A percentile compares a stretch with the other conserved stretches of the same genome.
Conservation (phyloP, 2,888 invertebrate species). For the Allophyes oxyacanthae region DNA sequence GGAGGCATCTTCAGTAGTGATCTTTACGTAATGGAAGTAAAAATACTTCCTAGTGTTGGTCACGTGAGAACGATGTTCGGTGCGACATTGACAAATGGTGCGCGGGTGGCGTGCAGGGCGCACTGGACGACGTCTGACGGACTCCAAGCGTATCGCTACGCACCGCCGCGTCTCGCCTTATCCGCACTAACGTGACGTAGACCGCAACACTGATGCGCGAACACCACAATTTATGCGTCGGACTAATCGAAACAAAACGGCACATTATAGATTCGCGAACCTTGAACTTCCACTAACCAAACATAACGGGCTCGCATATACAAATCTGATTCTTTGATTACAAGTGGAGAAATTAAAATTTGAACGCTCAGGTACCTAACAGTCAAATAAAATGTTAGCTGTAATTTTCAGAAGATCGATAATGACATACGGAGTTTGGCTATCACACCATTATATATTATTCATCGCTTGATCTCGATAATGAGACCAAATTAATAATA, state of each 20-base stretch:
- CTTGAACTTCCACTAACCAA: conserved; percentile 54
- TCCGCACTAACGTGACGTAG: conserved; percentile 9
- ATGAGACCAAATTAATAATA: conserved; percentile 67
- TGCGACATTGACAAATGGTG: conserved; percentile 79
- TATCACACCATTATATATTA: conserved; percentile 58
- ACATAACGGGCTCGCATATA: conserved; percentile 50
- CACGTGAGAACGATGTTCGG: conserved; percentile 76
- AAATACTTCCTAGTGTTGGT: conserved; percentile 77
- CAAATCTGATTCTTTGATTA: conserved; percentile 45
- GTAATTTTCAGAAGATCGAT: conserved; percentile 45
- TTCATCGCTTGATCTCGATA: conserved; percentile 62
- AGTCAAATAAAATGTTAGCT: conserved; percentile 26
- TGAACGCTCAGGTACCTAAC: conserved; percentile 22
- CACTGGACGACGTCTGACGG: conserved; percentile 28
- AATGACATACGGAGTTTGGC: conserved; percentile 57
- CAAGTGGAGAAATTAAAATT: conserved; percentile 33
- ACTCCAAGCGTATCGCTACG: conserved; percentile 18
- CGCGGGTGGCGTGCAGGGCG: conserved; percentile 60
- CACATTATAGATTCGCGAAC: conserved; percentile 63
- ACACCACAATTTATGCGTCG: conserved; percentile 59
- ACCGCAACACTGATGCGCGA: conserved; percentile 52
- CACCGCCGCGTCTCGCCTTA: too few relatives aligned
- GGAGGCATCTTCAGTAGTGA: conserved; percentile 74
- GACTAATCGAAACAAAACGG: conserved; percentile 64
- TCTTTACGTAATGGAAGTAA: conserved; percentile 80